A percentile compares a stretch with the other conserved stretches of the same genome.
Evolutionary conservation across 2,113 vertebrate species (phyloP).

Genomic region (Raja brachyura): DNA sequence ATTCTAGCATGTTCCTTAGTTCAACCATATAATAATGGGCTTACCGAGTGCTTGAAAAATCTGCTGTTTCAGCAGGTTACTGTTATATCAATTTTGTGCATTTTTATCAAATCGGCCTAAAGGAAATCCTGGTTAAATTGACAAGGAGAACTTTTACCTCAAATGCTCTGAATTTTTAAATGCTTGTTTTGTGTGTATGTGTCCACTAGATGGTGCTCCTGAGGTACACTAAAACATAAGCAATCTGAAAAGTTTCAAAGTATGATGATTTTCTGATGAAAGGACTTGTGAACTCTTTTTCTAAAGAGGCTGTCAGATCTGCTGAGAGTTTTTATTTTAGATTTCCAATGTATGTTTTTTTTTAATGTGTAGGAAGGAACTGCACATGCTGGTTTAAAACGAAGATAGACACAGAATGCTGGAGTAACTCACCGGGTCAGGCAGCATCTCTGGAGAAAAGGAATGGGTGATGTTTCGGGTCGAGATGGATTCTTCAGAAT

Average conservation of each 20-base stretch:
- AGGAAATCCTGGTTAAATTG: not conserved
- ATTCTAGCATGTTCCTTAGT: not conserved
- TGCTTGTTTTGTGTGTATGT: not conserved
- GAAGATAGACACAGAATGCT: too few species aligned
- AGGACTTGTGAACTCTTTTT: too few species aligned
- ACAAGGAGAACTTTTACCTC: not conserved
- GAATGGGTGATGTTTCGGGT: too few species aligned
- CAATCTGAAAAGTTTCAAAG: not conserved
- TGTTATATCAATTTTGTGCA: not conserved
- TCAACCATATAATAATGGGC: not conserved
- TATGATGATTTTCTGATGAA: too few species aligned
- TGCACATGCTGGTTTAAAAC: too few species aligned
- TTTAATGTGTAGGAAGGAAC: too few species aligned
- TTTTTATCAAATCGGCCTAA: not conserved
- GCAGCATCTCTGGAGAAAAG: too few species aligned
- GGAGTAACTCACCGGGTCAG: too few species aligned
- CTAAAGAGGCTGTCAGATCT: too few species aligned
- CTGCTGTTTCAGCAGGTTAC: not conserved
- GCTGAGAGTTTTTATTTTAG: too few species aligned
- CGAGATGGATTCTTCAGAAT: too few species aligned
- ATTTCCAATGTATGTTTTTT: too few species aligned
- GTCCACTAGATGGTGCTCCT: slow-evolving; percentile 19
- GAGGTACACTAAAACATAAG: not conserved
- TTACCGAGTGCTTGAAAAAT: not conserved
- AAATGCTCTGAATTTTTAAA: not conserved